These are phyloP conservation scores for Gallinago jamesoni DNA, from an alignment of 2,113 vertebrate genomes.

Conservation along the genomic window DNA sequence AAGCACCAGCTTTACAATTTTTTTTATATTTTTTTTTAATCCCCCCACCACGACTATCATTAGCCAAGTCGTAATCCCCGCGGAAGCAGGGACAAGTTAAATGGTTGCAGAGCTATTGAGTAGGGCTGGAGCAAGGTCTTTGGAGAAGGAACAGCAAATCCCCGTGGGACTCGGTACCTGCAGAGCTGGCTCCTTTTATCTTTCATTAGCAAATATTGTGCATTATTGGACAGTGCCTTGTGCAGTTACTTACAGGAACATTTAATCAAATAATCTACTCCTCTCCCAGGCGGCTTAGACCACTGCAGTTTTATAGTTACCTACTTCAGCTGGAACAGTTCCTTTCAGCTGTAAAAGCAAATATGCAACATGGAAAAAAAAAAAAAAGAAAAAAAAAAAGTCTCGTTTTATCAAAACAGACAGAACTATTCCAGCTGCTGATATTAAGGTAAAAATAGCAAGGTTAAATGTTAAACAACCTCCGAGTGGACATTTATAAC, in stretches of 20 bases:
- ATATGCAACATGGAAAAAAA: slow-evolving; percentile 47
- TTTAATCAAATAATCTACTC: slow-evolving; percentile 61
- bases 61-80: accelerated
- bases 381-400: neutral
- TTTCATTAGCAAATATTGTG: slow-evolving; percentile 3
- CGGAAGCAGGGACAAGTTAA: neutral
- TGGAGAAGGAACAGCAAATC: neutral
- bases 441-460: slow-evolving; percentile 60
- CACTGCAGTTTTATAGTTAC: slow-evolving; percentile 35
- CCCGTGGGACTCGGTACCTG: neutral
- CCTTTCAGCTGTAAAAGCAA: slow-evolving; percentile 61
- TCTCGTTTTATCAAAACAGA: slow-evolving; percentile 60
- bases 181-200: neutral
- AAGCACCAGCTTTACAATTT: neutral
- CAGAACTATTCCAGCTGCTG: slow-evolving; percentile 47
- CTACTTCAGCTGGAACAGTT: slow-evolving; percentile 37
- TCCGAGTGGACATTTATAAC: slow-evolving; percentile 39
- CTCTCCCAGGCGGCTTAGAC: slow-evolving; percentile 33
- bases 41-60: neutral
- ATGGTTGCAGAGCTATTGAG: neutral
- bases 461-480: slow-evolving; percentile 67
- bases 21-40: neutral
- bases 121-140: neutral
- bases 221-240: neutral
- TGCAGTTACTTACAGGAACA: slow-evolving; percentile 48